These are phyloP conservation scores for Delia radicum DNA, from an alignment of 1,140 invertebrate genomes.

Conservation along the genomic window DNA sequence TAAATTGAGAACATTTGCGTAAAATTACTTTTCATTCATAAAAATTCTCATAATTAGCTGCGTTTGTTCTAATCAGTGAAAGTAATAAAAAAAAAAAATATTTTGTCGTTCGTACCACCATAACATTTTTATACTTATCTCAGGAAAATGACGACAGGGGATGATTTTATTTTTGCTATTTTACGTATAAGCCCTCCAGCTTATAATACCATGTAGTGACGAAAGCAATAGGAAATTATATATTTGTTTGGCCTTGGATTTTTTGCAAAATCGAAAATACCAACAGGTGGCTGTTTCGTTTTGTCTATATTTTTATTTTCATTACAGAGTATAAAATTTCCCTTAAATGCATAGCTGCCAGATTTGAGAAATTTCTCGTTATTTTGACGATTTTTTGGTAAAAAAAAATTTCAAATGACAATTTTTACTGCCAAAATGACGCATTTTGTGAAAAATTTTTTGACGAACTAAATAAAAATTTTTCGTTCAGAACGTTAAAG, in stretches of 20 bases:
- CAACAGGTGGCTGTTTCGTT: conserved; percentile 10
- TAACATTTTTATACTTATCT: background rate
- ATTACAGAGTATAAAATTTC: background rate
- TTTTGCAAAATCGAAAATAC: background rate
- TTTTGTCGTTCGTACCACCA: background rate
- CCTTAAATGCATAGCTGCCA: too few relatives aligned
- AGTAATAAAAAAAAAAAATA: background rate
- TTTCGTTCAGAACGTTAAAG: too few relatives aligned
- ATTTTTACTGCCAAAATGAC: too few relatives aligned
- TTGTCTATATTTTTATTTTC: background rate
- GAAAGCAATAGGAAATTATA: conserved; percentile 15
- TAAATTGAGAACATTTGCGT: background rate
- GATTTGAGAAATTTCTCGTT: too few relatives aligned
- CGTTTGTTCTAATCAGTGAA: background rate
- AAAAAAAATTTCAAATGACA: too few relatives aligned
- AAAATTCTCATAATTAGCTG: background rate
- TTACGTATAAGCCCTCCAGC: background rate
- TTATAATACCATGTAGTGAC: background rate
- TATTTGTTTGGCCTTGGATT: conserved; percentile 8
- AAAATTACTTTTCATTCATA: background rate
- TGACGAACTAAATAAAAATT: too few relatives aligned
- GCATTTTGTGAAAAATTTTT: too few relatives aligned
- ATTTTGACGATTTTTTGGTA: too few relatives aligned
- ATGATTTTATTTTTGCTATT: background rate
- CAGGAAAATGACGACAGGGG: background rate